Evolutionary conservation across 2,888 invertebrate species (phyloP).

Genomic region (Drosophila planitibia): DNA sequence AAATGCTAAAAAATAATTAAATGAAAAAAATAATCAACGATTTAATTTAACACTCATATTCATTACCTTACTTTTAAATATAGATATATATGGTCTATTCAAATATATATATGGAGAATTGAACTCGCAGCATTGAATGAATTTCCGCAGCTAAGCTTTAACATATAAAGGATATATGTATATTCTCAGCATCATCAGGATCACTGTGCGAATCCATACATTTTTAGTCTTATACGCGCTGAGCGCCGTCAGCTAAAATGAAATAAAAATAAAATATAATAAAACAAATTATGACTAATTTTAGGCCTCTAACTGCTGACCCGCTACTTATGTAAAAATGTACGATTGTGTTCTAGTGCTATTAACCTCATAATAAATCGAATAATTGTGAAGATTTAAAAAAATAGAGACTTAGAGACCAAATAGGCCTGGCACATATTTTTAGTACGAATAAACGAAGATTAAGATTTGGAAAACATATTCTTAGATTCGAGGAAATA

Average conservation of each 20-base stretch:
- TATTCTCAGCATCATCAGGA: too few species aligned
- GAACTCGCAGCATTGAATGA: neutral
- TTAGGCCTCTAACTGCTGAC: too few species aligned
- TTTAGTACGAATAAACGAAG: neutral
- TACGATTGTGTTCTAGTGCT: too few species aligned
- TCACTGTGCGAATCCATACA: too few species aligned
- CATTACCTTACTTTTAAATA: neutral
- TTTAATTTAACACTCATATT: neutral
- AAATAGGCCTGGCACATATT: too few species aligned
- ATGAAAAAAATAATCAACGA: neutral
- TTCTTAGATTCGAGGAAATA: neutral
- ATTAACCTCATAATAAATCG: neutral
- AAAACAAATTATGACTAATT: too few species aligned
- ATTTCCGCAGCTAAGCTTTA: neutral
- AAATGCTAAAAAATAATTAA: neutral
- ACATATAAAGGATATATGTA: neutral
- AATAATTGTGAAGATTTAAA: neutral
- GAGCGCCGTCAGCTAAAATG: too few species aligned
- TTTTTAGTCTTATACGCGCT: too few species aligned
- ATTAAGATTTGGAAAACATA: neutral
- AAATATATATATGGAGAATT: neutral
- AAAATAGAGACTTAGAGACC: neutral
- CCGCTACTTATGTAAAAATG: too few species aligned
- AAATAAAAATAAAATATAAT: too few species aligned
- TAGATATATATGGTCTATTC: fast-evolving